Conservation (phyloP, 2,113 vertebrate genomes). For the Helogale parvula region DNA sequence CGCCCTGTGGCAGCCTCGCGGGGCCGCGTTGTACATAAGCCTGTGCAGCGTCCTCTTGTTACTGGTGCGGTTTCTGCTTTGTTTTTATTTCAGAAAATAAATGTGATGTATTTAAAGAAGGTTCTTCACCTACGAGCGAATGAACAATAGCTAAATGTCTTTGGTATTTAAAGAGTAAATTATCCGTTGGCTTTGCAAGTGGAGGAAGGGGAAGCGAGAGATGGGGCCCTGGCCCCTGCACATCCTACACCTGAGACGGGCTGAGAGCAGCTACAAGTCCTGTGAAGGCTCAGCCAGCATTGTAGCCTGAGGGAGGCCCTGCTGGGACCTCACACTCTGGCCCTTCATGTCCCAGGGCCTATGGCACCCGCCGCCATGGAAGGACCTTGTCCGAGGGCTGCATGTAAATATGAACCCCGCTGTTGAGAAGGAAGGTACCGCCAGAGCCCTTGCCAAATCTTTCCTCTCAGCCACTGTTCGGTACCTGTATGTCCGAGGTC, state of each 20-base stretch:
- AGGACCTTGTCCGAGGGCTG: slow-evolving; percentile 77
- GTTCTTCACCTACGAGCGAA: slow-evolving; percentile 83
- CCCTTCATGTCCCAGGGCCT: slow-evolving; percentile 1
- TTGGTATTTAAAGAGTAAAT: slow-evolving; percentile 84
- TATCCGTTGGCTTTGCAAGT: slow-evolving; percentile 81
- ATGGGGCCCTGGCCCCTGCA: slow-evolving; percentile 43
- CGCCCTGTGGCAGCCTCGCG: slow-evolving; percentile 60
- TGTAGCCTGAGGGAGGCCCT: slow-evolving; percentile 76
- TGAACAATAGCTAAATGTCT: slow-evolving; percentile 86
- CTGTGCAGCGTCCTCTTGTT: slow-evolving; percentile 75
- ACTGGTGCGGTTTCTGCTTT: slow-evolving; percentile 75
- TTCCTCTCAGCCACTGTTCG: slow-evolving; percentile 66
- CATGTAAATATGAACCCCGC: slow-evolving; percentile 79
- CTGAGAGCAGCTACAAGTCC: slow-evolving; percentile 76
- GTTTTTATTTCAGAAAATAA: slow-evolving; percentile 84
- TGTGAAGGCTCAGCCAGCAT: slow-evolving; percentile 75
- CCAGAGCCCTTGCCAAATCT: slow-evolving; percentile 73
- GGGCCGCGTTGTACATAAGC: slow-evolving; percentile 82
- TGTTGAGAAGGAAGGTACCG: slow-evolving; percentile 80
- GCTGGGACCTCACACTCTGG: slow-evolving; percentile 58
- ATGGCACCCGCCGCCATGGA: neutral
- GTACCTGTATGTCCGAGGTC: slow-evolving; percentile 70
- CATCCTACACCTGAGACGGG: slow-evolving; percentile 61
- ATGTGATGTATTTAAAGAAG: slow-evolving; percentile 84
- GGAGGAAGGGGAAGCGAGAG: slow-evolving; percentile 70